Evolutionary conservation across 2,113 vertebrate species (phyloP), one percentile per base, ranked within the genome.

Genomic region (Gambusia holbrooki): DNA sequence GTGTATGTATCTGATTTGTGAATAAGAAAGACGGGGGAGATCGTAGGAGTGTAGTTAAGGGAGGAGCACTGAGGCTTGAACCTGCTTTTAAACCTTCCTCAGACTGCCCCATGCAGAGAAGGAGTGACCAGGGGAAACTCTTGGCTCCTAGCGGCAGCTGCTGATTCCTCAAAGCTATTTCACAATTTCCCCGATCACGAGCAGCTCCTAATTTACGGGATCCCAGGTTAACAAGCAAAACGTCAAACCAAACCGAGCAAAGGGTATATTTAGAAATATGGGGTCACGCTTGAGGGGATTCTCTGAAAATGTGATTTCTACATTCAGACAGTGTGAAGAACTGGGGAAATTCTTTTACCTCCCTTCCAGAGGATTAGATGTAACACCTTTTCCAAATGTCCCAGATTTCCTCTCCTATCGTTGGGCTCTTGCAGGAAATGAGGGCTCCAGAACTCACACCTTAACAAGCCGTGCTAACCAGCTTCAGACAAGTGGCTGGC

Each of bases 91-190:
- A 89, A 85, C 54, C 76, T 81, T 93, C 85, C 87, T 81, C 79
- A 90, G 87, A 90, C 81, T 48, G 89, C 91, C 91, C 80, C 93
- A 90, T 88, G 80, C 71, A 61, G 89, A 87, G 92, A 93, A 90
- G 91, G 93, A 90, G 91, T 93, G 87, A 92, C 88, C 84, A 70
- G 86, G 37, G 67, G 66, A 77, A 62, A 66, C 61, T 80, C 73
- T 76, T 88, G 84, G 87, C 69, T 85, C 77, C 63, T 71, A 54
- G 66, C 69, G 42, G 51, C 76, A 74, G 73, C 77, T 83, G 71
- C 85, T 66, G 37, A 48, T 81, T 81, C 80, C 83, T 84, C 62
- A 69, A 48, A 82, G 63, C 66, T 60, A 51, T 42, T 65, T 63
- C 12, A 60, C 71, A 80, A 66, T 67, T 70, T 33, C 29, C 30